Conservation (phyloP, 37 sponge, comb jelly and placozoan species). For the Geodia barretti region DNA sequence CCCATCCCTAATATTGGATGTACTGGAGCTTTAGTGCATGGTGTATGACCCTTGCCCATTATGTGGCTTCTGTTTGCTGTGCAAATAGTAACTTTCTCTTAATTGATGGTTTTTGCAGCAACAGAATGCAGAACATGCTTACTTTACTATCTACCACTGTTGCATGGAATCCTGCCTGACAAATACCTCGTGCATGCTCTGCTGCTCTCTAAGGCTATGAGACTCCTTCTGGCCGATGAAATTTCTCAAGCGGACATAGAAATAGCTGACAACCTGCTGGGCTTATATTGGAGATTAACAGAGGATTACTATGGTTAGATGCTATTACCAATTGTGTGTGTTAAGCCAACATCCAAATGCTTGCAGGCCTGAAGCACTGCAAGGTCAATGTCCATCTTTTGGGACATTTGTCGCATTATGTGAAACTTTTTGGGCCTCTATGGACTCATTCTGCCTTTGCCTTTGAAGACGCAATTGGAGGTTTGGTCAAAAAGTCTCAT, state of each 20-base stretch:
- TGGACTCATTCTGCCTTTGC: slow-evolving; percentile 56
- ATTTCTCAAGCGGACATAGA: background rate
- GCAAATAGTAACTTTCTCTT: no score
- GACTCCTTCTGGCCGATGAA: background rate
- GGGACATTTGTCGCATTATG: slow-evolving; percentile 33
- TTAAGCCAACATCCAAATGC: background rate
- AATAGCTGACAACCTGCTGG: background rate
- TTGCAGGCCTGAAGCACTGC: slow-evolving; percentile 3
- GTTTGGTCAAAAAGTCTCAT: slow-evolving; percentile 16
- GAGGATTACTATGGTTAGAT: background rate
- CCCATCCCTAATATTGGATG: background rate
- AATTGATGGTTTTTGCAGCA: slow-evolving; percentile 2
- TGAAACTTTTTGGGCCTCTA: slow-evolving; percentile 36
- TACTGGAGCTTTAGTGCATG: no score
- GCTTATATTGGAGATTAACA: background rate
- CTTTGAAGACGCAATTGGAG: slow-evolving; percentile 34
- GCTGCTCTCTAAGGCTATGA: background rate
- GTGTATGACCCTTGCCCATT: no score
- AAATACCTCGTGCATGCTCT: background rate
- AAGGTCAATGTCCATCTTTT: slow-evolving; percentile 37
- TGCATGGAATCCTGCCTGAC: slow-evolving; percentile 2
- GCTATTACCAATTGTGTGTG: background rate
- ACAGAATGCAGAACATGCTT: slow-evolving; percentile 8
- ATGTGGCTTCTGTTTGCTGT: no score
- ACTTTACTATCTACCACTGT: background rate